These are phyloP conservation scores for Leptopilina boulardi DNA, from an alignment of 1,140 invertebrate species.

Conservation along the genomic window DNA sequence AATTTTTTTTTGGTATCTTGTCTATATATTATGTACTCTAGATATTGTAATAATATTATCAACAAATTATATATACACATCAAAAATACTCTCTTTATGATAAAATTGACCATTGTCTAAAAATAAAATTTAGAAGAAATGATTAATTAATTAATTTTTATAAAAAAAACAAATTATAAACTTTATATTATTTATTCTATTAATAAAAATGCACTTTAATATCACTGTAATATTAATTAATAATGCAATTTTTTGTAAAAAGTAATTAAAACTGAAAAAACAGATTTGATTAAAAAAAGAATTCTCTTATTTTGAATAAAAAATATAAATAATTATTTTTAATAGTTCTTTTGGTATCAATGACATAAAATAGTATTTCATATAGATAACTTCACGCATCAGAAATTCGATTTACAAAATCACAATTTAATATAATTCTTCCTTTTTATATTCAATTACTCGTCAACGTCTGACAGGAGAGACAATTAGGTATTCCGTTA, in stretches of 20 bases:
- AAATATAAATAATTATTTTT: no score
- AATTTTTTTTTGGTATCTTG: background rate
- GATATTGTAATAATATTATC: background rate
- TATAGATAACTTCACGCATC: background rate
- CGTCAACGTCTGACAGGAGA: conserved; percentile 39
- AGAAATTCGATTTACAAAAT: conserved; percentile 16
- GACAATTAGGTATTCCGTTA: conserved; percentile 49
- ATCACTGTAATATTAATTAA: no score
- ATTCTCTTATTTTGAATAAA: no score
- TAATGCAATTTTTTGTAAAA: no score
- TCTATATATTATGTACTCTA: conserved; percentile 7
- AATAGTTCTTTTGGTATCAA: no score
- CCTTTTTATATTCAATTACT: conserved; percentile 29
- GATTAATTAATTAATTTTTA: no score
- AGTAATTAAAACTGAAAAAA: no score
- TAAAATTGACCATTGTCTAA: background rate
- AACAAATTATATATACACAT: background rate
- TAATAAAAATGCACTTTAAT: no score
- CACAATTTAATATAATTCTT: conserved; percentile 20
- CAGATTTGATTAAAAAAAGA: no score
- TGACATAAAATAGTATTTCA: no score
- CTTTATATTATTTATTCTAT: no score
- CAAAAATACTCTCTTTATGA: background rate
- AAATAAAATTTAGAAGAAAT: background rate
- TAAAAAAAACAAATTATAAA: no score